These are phyloP conservation scores for Sceloporus tristichus DNA, from an alignment of 2,113 vertebrate species.

Conservation along the genomic window DNA sequence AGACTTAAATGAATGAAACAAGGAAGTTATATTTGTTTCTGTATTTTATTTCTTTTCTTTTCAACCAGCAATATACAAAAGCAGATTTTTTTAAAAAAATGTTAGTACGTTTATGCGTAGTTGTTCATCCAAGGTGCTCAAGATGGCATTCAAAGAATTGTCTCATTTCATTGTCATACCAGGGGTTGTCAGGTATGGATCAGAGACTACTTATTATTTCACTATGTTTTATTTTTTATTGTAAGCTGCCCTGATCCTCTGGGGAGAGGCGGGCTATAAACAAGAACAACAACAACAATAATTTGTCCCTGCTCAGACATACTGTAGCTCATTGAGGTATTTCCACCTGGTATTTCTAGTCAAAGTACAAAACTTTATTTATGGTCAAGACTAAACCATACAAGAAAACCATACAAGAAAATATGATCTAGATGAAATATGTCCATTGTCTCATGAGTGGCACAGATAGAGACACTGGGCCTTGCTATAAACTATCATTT, in stretches of 20 bases:
- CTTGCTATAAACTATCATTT: too few species aligned
- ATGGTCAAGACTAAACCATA: neutral
- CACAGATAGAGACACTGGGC: too few species aligned
- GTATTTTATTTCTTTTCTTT: neutral
- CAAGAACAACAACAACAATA: too few species aligned
- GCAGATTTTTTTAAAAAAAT: neutral
- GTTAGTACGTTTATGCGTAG: neutral
- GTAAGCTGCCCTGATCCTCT: too few species aligned
- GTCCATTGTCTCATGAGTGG: too few species aligned
- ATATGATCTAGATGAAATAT: too few species aligned
- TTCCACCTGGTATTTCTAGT: neutral
- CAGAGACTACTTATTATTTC: neutral
- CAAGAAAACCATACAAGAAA: too few species aligned
- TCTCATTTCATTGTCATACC: neutral
- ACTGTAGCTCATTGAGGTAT: neutral
- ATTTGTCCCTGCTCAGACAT: neutral
- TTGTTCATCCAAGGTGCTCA: neutral
- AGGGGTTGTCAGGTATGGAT: neutral
- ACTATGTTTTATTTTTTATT: too few species aligned
- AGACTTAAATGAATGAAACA: slow-evolving; percentile 20
- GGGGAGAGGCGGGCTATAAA: too few species aligned
- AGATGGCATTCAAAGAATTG: neutral
- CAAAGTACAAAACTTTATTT: neutral
- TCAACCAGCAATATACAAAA: neutral
- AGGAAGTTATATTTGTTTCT: neutral